These are phyloP conservation scores for Merodon equestris DNA, from an alignment of 2,888 invertebrate genomes.

Conservation along the genomic window DNA sequence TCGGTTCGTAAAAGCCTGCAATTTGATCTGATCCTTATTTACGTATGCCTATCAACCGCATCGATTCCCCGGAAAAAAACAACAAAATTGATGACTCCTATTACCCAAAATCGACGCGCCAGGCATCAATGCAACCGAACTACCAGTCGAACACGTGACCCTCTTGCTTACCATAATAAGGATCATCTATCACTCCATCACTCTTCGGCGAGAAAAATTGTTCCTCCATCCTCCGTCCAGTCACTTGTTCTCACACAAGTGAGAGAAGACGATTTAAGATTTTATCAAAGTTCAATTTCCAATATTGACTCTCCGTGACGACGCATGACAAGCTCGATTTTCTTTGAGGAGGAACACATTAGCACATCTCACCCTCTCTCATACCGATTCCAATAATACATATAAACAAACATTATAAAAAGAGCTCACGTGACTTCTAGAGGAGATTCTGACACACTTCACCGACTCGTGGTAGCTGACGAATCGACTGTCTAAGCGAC, in stretches of 20 bases:
- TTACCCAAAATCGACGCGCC: constrained; percentile 10
- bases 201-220: constrained; percentile 8
- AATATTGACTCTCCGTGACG: constrained; percentile 51
- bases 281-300: constrained; percentile 39
- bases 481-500: constrained; percentile 17
- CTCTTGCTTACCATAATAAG: constrained; percentile 15
- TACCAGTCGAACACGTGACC: constrained; percentile 15
- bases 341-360: too few relatives aligned
- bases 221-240: too few relatives aligned
- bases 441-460: constrained; percentile 1
- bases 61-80: constrained; percentile 29
- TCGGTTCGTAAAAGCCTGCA: constrained; percentile 14
- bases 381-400: too few relatives aligned
- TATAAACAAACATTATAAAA: constrained; percentile 1
- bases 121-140: not conserved
- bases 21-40: constrained; percentile 27
- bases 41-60: constrained; percentile 16
- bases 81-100: constrained; percentile 30
- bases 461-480: constrained; percentile 13
- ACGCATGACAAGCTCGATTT: constrained; percentile 19
- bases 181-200: constrained; percentile 30
- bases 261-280: not conserved
- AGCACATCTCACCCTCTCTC: too few relatives aligned
- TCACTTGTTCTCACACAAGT: too few relatives aligned
- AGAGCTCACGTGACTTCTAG: constrained; percentile 28